Evolutionary conservation across 2,113 vertebrate species (phyloP).

Genomic region (Thunnus maccoyii): DNA sequence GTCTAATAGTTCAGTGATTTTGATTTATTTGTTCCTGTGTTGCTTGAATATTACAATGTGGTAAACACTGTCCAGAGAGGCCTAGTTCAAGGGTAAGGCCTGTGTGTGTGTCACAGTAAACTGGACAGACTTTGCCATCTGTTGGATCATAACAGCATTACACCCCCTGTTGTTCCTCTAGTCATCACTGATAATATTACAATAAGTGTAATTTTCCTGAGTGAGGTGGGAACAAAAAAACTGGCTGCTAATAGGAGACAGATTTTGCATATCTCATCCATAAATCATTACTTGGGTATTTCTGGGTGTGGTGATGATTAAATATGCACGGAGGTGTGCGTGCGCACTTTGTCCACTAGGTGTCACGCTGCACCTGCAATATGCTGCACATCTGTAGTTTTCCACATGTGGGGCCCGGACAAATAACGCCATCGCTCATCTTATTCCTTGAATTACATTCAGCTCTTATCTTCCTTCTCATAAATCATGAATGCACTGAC

Average conservation of each 20-base stretch:
- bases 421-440: conserved; percentile 17
- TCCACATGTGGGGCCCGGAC: conserved; percentile 15
- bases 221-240: background rate
- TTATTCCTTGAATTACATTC: conserved; percentile 10
- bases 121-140: conserved; percentile 71
- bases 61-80: conserved; percentile 51
- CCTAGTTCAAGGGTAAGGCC: conserved; percentile 58
- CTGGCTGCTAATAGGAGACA: background rate
- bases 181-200: background rate
- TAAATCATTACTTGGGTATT: conserved; percentile 13
- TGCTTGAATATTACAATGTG: conserved; percentile 26
- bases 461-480: conserved; percentile 9
- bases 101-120: background rate
- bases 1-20: background rate
- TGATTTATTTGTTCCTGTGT: background rate
- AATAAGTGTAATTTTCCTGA: background rate
- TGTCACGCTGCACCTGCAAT: conserved; percentile 65
- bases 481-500: conserved; percentile 20
- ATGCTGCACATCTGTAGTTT: background rate
- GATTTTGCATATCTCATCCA: background rate
- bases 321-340: background rate
- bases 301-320: conserved; percentile 34
- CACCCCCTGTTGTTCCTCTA: conserved; percentile 9
- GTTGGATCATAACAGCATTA: conserved; percentile 56
- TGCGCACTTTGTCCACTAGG: conserved; percentile 66